Evolutionary conservation across 2,113 vertebrate species (phyloP).

Genomic region (Macquaria australasica): DNA sequence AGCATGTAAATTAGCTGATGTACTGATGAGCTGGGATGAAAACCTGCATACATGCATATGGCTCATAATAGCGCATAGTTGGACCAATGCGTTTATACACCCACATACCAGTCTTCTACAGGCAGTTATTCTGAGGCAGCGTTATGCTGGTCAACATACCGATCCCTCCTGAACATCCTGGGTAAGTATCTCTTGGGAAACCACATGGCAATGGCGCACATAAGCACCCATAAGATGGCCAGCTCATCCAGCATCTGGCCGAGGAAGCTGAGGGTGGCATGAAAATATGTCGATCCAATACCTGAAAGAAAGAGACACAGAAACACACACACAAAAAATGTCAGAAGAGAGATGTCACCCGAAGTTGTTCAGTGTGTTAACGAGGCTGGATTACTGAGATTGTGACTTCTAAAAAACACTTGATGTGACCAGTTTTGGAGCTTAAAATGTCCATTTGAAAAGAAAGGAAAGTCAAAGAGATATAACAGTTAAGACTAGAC

Average conservation of each 20-base stretch:
- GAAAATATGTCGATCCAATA: constrained; percentile 98
- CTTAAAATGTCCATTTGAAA: not conserved
- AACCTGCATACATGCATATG: not conserved
- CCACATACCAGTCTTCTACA: not conserved
- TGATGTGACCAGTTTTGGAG: not conserved
- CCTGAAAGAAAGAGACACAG: constrained; percentile 81
- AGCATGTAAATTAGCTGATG: not conserved
- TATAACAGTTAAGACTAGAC: not conserved
- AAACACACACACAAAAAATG: not conserved
- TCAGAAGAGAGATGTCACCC: not conserved
- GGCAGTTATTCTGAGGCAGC: not conserved
- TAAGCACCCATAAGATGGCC: constrained; percentile 97
- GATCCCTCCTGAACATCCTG: constrained; percentile 93
- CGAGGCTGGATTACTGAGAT: not conserved
- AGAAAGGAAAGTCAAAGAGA: not conserved
- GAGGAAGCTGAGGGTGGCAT: constrained; percentile 97
- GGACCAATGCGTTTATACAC: not conserved
- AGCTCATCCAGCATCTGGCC: constrained; percentile 98
- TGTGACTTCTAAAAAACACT: not conserved
- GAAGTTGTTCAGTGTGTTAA: not conserved
- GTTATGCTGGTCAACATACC: constrained; percentile 81
- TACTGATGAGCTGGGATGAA: not conserved
- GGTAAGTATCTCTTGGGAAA: constrained; percentile 97
- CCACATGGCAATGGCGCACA: constrained; percentile 99
- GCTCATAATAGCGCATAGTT: not conserved